phyloP scores from a whole-genome alignment of 2,113 vertebrate species.

The Sylvia atricapilla region DNA sequence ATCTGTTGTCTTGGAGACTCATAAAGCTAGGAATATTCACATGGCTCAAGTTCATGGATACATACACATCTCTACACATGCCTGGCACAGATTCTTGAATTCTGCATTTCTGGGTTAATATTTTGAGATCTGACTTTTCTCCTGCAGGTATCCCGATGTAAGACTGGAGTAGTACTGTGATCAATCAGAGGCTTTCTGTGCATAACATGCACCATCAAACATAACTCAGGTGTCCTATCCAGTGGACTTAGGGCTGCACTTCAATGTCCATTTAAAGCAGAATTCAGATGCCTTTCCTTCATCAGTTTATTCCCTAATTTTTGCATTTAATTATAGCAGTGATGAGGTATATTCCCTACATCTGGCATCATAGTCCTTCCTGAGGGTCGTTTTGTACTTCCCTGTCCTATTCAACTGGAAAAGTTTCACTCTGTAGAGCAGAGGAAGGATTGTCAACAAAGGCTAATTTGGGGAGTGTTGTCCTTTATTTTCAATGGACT shows the following conservation, averaged over 20 bases:
- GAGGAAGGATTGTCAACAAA: not conserved
- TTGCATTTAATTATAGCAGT: not conserved
- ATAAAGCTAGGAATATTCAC: not conserved
- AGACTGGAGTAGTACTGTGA: not conserved
- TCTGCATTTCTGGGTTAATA: not conserved
- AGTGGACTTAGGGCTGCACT: not conserved
- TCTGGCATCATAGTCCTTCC: not conserved
- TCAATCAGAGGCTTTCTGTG: not conserved
- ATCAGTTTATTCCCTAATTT: not conserved
- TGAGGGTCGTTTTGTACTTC: not conserved
- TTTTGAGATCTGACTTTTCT: not conserved
- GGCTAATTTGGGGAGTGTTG: not conserved
- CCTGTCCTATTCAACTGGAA: not conserved
- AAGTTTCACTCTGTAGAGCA: not conserved
- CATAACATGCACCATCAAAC: not conserved
- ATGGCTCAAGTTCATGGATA: not conserved
- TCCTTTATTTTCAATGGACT: not conserved
- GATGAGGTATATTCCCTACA: not conserved
- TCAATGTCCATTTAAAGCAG: not conserved
- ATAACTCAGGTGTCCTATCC: not conserved
- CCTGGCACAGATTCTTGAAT: not conserved
- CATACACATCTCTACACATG: accelerated
- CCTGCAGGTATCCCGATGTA: not conserved
- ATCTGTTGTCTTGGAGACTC: not conserved
- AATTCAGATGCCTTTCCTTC: not conserved